Evolutionary conservation across 2,888 invertebrate genomes (phyloP), one percentile per base, ranked within the genome.

Genomic region (Cheilosia soror): DNA sequence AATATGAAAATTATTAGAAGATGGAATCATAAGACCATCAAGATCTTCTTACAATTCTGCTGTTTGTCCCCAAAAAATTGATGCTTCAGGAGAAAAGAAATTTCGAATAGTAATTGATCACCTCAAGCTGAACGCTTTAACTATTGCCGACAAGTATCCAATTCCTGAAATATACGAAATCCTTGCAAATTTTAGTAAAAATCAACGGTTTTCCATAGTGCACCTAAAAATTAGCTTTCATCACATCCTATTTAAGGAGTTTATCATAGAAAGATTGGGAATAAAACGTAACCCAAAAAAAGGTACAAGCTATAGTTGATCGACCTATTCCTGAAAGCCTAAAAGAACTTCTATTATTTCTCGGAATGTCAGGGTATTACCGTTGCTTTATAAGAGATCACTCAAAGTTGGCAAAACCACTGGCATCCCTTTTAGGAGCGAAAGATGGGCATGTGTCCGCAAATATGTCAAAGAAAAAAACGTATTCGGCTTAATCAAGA

Each of bases 331-430:
- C 84, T 6, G 60, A 57, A 79, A 63, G 20, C 15, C 49, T 69
- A 11, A 82, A 69, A 71, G 76, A 62, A 15, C 37, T 78, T 31
- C 58, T 60, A 49, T 75, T 65, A 0, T 79, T 75, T 31, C 51
- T 84, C 29, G 84, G 69, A 27, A 25, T 78, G 33, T 71, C 83
- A 40, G 77, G 77, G 9, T 83, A 72, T 20, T 78, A 83, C 65
- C 49, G 83, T 47, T 60, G 55, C 13, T 83, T 83, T 49, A 72
- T 83, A 42, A 53, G 49, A 33, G 75, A 76, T 47, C 73, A 73
- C 33, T 53, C 63, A n/a, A 72, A 65, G 42, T 25, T 62, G 42
- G 71, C 72, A 2, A 79, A 73, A 73, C 72, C 63, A 20, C 49
- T 65, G 25, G 65, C 72, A 73, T 40, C 53, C 20, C 55, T 76